Evolutionary conservation across 2,113 vertebrate species (phyloP).

Genomic region (Cinclus cinclus): DNA sequence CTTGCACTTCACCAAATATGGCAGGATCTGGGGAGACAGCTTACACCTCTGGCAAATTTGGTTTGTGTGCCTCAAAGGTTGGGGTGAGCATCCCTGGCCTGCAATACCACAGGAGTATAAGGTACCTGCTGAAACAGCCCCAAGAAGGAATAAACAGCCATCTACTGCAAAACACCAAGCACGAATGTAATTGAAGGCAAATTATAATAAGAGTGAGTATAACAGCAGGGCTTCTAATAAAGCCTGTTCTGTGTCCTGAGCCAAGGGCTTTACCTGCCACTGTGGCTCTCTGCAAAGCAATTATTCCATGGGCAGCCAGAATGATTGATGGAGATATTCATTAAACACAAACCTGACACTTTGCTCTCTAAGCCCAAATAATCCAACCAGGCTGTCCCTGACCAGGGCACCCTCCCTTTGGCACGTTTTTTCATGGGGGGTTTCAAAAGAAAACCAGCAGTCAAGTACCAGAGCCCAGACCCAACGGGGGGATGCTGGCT

Average conservation of each 20-base stretch:
- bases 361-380: constrained; percentile 70
- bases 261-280: constrained; percentile 47
- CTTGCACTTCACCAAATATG: neutral
- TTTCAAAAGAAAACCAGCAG: constrained; percentile 46
- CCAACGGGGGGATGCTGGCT: neutral
- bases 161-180: neutral
- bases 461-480: neutral
- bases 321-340: constrained; percentile 67
- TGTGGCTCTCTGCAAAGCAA: constrained; percentile 33
- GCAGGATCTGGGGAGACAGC: neutral
- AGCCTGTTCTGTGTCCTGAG: constrained; percentile 6
- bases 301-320: neutral
- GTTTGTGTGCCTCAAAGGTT: neutral
- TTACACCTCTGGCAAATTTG: neutral
- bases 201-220: neutral
- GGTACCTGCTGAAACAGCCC: neutral
- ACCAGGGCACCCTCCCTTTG: constrained; percentile 20
- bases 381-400: constrained; percentile 70
- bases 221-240: neutral
- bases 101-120: neutral
- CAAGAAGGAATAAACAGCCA: neutral
- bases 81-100: neutral
- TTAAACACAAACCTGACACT: constrained; percentile 58
- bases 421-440: constrained; percentile 10
- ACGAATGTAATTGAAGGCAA: neutral